phyloP scores from a whole-genome alignment of 2,113 vertebrate species.

The Neoarius graeffei region DNA sequence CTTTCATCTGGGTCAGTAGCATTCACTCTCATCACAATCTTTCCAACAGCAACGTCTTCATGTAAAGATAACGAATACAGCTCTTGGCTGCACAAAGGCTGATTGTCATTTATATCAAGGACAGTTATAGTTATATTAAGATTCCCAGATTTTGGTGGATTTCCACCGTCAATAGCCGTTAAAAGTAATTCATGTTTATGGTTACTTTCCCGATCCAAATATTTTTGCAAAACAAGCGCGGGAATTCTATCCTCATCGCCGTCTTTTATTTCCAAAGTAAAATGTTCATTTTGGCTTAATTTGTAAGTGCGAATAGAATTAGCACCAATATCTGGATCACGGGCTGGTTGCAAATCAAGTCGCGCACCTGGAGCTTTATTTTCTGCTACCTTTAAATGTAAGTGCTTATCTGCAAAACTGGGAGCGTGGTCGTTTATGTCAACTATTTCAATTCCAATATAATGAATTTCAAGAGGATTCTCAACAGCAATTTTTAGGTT shows the following conservation, averaged over 20 bases:
- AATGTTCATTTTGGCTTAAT: slow-evolving; percentile 63
- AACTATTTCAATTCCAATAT: slow-evolving; percentile 63
- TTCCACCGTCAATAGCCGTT: slow-evolving; percentile 54
- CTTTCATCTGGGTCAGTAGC: slow-evolving; percentile 67
- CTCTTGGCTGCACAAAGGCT: slow-evolving; percentile 47
- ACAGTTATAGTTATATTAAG: slow-evolving; percentile 51
- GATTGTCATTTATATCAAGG: slow-evolving; percentile 56
- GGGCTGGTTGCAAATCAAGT: slow-evolving; percentile 59
- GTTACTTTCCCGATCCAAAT: slow-evolving; percentile 65
- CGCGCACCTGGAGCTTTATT: slow-evolving; percentile 57
- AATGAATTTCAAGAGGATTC: slow-evolving; percentile 69
- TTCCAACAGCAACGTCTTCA: slow-evolving; percentile 47
- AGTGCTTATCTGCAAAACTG: slow-evolving; percentile 58
- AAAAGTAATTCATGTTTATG: slow-evolving; percentile 23
- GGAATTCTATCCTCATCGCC: slow-evolving; percentile 64
- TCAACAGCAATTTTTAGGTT: slow-evolving; percentile 66
- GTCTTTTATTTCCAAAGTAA: slow-evolving; percentile 62
- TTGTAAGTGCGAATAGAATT: slow-evolving; percentile 66
- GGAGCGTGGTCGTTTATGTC: slow-evolving; percentile 71
- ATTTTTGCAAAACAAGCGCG: slow-evolving; percentile 64
- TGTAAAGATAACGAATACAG: slow-evolving; percentile 44
- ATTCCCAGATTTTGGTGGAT: slow-evolving; percentile 44
- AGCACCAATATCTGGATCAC: slow-evolving; percentile 59
- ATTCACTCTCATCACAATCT: slow-evolving; percentile 53
- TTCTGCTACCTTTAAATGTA: slow-evolving; percentile 63